Base-by-base conservation (phyloP, 2,888 invertebrate genomes). In the Heliconius cydno region DNA sequence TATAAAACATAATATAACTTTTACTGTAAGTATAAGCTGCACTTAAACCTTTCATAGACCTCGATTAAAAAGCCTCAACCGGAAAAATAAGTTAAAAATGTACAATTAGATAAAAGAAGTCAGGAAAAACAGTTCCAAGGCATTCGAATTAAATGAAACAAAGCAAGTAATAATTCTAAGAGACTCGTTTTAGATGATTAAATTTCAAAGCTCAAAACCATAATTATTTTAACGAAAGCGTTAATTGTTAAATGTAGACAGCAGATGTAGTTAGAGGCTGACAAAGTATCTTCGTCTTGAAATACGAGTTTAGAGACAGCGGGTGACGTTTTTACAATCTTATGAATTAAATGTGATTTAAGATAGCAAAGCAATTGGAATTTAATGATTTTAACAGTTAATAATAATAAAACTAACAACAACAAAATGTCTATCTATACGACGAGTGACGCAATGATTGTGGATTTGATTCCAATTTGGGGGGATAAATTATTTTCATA, bases 211-310 rank as follows among this genome's bases (percentile, higher is more conserved):
- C 46, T 38, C 19, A 63, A 77, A 41, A 41, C 28, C 19, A 67
- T 77, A 71, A 79, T 72, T 75, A 78, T 85, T 83, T 83, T 84
- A 84, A 84, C 84, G 79, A 83, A 82, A 82, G 82, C 82, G 85
- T 86, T 86, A 87, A 88, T 87, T 87, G 85, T 79, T 85, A 87
- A 87, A 86, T 85, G 85, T 79, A 85, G 82, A 83, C 82, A 76
- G 85, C 91, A 90, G 85, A 87, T 89, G 90, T 86, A 83, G 86
- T 85, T 86, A 83, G 28, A 83, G 80, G 73, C 83, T 87, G 88
- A 91, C 89, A 90, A 89, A 90, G 90, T 86, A 86, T 83, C 79
- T 83, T 83, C 82, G 83, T 81, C 81, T 84, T 81, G 85, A 86
- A 84, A 85, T 85, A 86, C 86, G 87, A 84, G 86, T 85, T 84